Percentiles rank a stretch among this genome's conserved stretches.
phyloP scores from a whole-genome alignment of 53 echinoderm and acorn worm species.

The Luidia sarsii region DNA sequence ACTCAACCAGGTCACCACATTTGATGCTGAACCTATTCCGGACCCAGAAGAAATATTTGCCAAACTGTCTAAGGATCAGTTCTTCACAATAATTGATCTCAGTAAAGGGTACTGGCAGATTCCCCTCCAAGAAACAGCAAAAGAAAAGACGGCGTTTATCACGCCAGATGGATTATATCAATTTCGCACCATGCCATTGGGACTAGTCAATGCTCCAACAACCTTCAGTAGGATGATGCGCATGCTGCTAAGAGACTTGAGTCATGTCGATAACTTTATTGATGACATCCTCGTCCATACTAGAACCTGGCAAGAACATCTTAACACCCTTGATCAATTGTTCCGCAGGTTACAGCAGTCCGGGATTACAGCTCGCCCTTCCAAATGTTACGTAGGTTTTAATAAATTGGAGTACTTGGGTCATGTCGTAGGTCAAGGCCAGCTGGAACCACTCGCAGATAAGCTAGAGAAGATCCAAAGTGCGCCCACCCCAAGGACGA shows the following conservation, averaged over 20 bases:
- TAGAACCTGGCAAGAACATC: slow-evolving; percentile 20
- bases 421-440: slow-evolving; percentile 11
- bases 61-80: slow-evolving; percentile 21
- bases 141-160: slow-evolving; percentile 45
- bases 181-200: slow-evolving; percentile 56
- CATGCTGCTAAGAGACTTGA: slow-evolving; percentile 26
- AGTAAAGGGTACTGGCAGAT: slow-evolving; percentile 56
- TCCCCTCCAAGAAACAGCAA: slow-evolving; percentile 14
- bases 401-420: slow-evolving; percentile 13
- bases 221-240: slow-evolving; percentile 61
- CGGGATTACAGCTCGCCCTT: background rate
- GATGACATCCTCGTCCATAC: slow-evolving; percentile 22
- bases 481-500: slow-evolving; percentile 13
- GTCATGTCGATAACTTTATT: slow-evolving; percentile 38
- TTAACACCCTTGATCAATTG: background rate
- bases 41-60: slow-evolving; percentile 61
- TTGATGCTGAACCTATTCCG: slow-evolving; percentile 39
- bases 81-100: slow-evolving; percentile 51
- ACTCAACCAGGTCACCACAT: slow-evolving; percentile 15
- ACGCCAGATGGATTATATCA: slow-evolving; percentile 58
- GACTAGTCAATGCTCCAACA: slow-evolving; percentile 48
- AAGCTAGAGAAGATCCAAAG: background rate
- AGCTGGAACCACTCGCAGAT: background rate
- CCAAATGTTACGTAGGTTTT: slow-evolving; percentile 8
- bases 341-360: background rate